Evolutionary conservation across 2,797 vertebrate species (phyloP), one percentile per base, ranked within the genome.

Genomic region (Siniperca undulata): DNA sequence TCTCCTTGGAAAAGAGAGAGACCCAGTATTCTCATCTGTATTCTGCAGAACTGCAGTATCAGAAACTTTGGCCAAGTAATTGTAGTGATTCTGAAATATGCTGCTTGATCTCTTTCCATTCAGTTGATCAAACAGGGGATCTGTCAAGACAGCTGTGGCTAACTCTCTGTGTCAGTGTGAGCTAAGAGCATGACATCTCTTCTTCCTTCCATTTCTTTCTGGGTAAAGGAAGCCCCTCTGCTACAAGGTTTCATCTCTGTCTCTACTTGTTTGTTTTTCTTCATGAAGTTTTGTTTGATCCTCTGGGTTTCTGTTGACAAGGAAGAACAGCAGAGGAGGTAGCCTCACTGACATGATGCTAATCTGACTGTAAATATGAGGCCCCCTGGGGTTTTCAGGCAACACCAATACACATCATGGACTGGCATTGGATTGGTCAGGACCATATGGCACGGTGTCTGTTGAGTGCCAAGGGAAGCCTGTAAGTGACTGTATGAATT

Each of bases 71-170:
- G 74, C 65, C 55, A 81, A 65, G 84, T 81, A 86, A 91, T 88
- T 88, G 81, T 84, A 64, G 70, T 59, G 71, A 91, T 80, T 80
- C 68, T 90, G 65, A 86, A 87, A 89, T 89, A 91, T 91, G 86
- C 89, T 79, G 84, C 88, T 93, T 93, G 92, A 93, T 94, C 91
- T 92, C 53, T 78, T 76, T 84, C 70, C 61, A 83, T 88, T 90
- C 77, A 87, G 19, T n/a, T 91, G 88, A 93, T 92, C 92, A 93
- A 92, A 86, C 79, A 79, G 68, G 14, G 62, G 66, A 82, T 91
- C 80, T 89, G 91, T 90, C 88, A 86, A 75, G 66, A 44, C 72
- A 69, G 44, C 82, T 78, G 60, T 75, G 73, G 77, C 68, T 78
- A 70, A 60, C 80, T 74, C 42, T 70, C 56, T 72, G 66, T 77